A percentile compares a stretch with the other conserved stretches of the same genome.
phyloP scores from a whole-genome alignment of 2,113 vertebrate genomes.

The Nansenia antarctica region DNA sequence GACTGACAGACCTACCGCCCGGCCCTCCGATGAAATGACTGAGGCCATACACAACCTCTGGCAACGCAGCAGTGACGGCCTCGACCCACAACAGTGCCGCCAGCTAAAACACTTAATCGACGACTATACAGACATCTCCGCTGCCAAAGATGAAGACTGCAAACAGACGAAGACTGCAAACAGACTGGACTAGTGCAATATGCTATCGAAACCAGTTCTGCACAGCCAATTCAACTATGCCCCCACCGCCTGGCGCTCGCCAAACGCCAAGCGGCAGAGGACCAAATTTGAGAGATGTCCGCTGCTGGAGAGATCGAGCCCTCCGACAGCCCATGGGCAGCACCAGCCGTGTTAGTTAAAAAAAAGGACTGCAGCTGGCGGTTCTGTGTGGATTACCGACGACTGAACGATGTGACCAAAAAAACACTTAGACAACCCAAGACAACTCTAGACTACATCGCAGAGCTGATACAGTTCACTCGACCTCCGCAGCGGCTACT shows the following conservation, averaged over 20 bases:
- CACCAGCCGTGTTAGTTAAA: too few relatives aligned
- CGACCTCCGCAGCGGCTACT: too few relatives aligned
- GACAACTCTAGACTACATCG: too few relatives aligned
- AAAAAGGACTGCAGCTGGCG: too few relatives aligned
- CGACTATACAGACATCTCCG: not conserved
- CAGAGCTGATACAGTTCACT: too few relatives aligned
- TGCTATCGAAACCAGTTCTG: not conserved
- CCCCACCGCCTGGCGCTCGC: slow-evolving; percentile 1
- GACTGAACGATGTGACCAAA: too few relatives aligned
- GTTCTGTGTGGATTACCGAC: too few relatives aligned
- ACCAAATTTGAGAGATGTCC: not conserved
- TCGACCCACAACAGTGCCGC: too few relatives aligned
- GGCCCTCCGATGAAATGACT: too few relatives aligned
- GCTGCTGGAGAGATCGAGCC: slow-evolving; percentile 7
- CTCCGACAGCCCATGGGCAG: not conserved
- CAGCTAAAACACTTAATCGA: not conserved
- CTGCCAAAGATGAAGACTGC: not conserved
- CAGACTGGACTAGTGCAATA: not conserved
- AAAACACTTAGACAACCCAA: too few relatives aligned
- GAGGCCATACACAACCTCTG: too few relatives aligned
- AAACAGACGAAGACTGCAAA: slow-evolving; percentile 1
- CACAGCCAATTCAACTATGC: not conserved
- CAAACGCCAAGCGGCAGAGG: not conserved
- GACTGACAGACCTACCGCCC: not conserved
- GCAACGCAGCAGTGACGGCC: too few relatives aligned